Conservation (phyloP, 2,888 invertebrate species). For the Cryptus armator region DNA sequence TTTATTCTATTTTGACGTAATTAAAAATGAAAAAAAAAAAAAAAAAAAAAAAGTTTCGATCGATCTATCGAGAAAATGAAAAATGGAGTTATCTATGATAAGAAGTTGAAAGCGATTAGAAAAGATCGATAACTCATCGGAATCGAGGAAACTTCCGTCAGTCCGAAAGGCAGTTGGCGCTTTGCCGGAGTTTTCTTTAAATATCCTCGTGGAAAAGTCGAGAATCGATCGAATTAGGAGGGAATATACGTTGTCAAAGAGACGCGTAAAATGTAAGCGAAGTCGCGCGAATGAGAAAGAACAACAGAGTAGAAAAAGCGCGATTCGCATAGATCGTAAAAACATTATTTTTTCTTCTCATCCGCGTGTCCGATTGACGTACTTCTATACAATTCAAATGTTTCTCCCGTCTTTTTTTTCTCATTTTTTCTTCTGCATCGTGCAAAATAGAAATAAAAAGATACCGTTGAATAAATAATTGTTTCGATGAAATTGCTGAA, state of each 20-base stretch:
- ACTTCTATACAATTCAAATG: too few relatives aligned
- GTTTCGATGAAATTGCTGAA: background rate
- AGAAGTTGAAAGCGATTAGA: background rate
- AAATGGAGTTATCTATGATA: background rate
- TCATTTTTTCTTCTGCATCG: background rate
- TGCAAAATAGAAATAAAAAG: background rate
- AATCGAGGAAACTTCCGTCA: background rate
- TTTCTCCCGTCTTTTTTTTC: too few relatives aligned
- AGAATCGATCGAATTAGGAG: background rate
- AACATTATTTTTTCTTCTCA: background rate
- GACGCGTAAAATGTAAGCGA: background rate
- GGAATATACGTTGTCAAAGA: background rate
- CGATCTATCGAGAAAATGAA: background rate
- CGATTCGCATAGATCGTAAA: background rate
- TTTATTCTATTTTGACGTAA: background rate
- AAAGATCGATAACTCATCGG: background rate
- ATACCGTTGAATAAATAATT: background rate
- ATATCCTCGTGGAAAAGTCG: background rate
- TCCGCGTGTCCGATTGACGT: too few relatives aligned
- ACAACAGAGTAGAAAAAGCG: background rate
- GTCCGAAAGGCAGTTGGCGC: background rate
- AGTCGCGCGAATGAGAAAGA: background rate
- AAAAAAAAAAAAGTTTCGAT: background rate
- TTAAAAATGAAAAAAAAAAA: background rate
- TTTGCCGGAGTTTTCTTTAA: background rate